Evolutionary conservation across 1,140 invertebrate species (phyloP).

Genomic region (Papilio helenus): DNA sequence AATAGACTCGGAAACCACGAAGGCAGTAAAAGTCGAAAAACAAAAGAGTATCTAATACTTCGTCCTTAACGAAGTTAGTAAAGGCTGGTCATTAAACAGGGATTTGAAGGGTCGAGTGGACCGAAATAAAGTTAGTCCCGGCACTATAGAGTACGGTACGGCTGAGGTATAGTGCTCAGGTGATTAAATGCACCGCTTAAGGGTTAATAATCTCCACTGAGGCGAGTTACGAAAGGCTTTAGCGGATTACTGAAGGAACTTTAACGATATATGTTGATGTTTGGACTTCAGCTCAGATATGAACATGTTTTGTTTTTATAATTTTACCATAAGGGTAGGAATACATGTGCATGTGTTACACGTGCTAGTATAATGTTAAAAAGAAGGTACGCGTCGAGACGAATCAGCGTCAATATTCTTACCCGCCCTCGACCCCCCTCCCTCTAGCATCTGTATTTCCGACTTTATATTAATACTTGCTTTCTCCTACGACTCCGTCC

Average conservation of each 20-base stretch:
- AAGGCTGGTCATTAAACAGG: slow-evolving; percentile 77
- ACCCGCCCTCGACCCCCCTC: no score
- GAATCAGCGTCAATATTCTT: no score
- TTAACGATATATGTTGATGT: slow-evolving; percentile 21
- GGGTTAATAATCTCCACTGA: slow-evolving; percentile 52
- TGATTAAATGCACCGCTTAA: slow-evolving; percentile 63
- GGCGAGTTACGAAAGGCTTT: slow-evolving; percentile 26
- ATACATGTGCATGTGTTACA: no score
- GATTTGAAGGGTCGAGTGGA: slow-evolving; percentile 77
- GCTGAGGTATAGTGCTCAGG: slow-evolving; percentile 60
- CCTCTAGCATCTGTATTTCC: no score
- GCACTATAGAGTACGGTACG: slow-evolving; percentile 52
- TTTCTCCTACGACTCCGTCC: no score
- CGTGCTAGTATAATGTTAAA: no score
- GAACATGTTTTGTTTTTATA: not conserved
- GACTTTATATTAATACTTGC: no score
- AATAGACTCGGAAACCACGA: no score
- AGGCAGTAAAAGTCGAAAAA: not conserved
- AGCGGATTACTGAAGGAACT: slow-evolving; percentile 30
- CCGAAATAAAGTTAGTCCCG: slow-evolving; percentile 77
- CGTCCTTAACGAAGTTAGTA: slow-evolving; percentile 47
- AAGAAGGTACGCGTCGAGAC: no score
- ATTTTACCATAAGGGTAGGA: not conserved
- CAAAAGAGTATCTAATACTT: slow-evolving; percentile 44
- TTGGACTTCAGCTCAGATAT: not conserved